These are phyloP conservation scores for Nicator chloris DNA, from an alignment of 2,113 vertebrate genomes.

Conservation along the genomic window DNA sequence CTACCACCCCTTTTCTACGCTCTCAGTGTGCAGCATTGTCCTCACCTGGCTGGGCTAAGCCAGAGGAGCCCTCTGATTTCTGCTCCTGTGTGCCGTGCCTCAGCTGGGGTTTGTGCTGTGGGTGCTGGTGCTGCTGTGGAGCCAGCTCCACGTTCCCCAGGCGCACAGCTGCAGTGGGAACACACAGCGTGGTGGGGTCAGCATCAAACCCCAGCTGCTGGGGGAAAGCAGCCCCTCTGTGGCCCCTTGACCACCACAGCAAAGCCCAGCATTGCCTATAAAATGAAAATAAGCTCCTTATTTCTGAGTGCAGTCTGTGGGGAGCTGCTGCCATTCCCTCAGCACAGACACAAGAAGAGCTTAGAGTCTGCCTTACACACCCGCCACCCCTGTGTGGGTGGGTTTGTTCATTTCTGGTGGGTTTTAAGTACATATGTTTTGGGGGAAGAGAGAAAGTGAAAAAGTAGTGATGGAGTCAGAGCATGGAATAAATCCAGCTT, in stretches of 20 bases:
- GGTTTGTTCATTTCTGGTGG: slow-evolving; percentile 27
- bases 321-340: background rate
- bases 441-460: slow-evolving; percentile 32
- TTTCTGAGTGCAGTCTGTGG: background rate
- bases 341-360: background rate
- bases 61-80: background rate
- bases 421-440: slow-evolving; percentile 26
- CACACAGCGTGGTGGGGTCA: rapidly evolving
- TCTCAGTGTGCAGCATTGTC: background rate
- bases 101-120: background rate
- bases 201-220: background rate
- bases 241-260: background rate
- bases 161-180: background rate
- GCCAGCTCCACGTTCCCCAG: rapidly evolving
- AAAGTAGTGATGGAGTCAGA: slow-evolving; percentile 9
- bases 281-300: background rate
- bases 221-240: background rate
- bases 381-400: background rate
- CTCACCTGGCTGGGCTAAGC: background rate
- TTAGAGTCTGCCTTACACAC: background rate
- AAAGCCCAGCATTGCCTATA: background rate
- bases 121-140: background rate
- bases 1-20: background rate
- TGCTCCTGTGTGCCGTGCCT: background rate
- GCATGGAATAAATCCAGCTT: background rate